A percentile compares a stretch with the other conserved stretches of the same genome.
These are phyloP conservation scores for Tenthredo notha DNA, from an alignment of 2,888 invertebrate genomes.

Conservation along the genomic window DNA sequence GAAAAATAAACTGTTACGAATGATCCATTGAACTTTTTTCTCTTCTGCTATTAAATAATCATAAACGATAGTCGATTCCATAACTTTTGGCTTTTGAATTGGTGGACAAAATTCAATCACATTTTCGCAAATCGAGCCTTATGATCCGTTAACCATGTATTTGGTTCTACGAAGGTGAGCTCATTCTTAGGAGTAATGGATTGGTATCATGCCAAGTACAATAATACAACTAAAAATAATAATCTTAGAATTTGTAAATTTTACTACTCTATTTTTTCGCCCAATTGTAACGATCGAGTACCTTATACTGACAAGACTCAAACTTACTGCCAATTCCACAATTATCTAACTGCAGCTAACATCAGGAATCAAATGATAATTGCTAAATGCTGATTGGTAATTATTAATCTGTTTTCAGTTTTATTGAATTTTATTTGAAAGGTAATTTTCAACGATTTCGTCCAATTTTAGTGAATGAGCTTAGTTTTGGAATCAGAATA, in stretches of 20 bases:
- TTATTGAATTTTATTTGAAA: neutral
- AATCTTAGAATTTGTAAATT: neutral
- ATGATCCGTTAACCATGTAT: neutral
- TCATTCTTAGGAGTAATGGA: neutral
- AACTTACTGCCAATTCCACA: neutral
- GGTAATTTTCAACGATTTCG: neutral
- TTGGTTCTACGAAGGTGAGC: neutral
- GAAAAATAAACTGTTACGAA: neutral
- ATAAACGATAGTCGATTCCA: neutral
- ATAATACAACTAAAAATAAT: neutral
- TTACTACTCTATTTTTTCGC: neutral
- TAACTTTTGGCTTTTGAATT: neutral
- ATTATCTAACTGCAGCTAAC: neutral
- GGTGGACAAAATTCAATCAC: neutral
- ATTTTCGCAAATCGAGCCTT: neutral
- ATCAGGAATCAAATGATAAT: neutral
- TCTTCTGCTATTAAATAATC: neutral
- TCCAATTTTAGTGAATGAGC: neutral
- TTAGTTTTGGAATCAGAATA: neutral
- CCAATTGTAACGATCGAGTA: neutral
- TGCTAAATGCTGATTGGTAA: neutral
- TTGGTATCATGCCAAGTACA: conserved; percentile 10
- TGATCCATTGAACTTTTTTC: neutral
- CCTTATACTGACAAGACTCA: neutral
- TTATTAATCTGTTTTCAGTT: neutral